These are phyloP conservation scores for Salmo trutta DNA, from an alignment of 2,797 vertebrate genomes.

Conservation along the genomic window DNA sequence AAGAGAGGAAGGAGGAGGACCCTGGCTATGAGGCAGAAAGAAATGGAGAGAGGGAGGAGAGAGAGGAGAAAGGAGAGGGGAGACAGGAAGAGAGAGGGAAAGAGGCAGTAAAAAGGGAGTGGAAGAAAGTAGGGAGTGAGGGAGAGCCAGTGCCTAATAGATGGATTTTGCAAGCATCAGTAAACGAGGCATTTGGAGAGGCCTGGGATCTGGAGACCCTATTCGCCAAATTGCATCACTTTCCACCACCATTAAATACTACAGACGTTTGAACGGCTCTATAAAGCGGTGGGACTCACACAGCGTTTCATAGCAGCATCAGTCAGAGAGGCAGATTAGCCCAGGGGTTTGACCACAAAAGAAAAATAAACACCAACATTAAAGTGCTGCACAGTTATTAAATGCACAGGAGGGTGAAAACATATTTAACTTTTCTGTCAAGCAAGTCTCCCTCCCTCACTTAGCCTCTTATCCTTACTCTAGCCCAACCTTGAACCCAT, in stretches of 20 bases:
- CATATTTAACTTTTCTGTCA: too few relatives aligned
- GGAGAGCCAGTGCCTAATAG: too few relatives aligned
- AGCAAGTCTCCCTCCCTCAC: too few relatives aligned
- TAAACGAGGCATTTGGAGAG: background rate
- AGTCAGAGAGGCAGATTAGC: background rate
- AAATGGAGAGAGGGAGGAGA: background rate
- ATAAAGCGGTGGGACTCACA: background rate
- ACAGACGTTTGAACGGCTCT: background rate
- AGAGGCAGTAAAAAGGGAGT: too few relatives aligned
- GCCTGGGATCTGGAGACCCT: background rate
- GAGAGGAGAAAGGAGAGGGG: too few relatives aligned
- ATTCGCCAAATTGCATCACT: background rate
- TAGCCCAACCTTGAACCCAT: background rate
- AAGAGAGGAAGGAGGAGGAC: background rate
- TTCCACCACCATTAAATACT: background rate
- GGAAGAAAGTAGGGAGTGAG: background rate
- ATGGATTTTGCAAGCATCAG: background rate
- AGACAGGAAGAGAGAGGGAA: too few relatives aligned
- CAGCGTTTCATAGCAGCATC: background rate
- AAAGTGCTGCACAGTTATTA: background rate
- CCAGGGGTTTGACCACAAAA: background rate
- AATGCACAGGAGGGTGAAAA: background rate
- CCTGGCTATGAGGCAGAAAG: background rate
- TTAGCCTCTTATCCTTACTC: background rate
- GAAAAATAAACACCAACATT: background rate